These are phyloP conservation scores for Pipistrellus nathusii DNA, from an alignment of 2,797 vertebrate species.

Conservation along the genomic window DNA sequence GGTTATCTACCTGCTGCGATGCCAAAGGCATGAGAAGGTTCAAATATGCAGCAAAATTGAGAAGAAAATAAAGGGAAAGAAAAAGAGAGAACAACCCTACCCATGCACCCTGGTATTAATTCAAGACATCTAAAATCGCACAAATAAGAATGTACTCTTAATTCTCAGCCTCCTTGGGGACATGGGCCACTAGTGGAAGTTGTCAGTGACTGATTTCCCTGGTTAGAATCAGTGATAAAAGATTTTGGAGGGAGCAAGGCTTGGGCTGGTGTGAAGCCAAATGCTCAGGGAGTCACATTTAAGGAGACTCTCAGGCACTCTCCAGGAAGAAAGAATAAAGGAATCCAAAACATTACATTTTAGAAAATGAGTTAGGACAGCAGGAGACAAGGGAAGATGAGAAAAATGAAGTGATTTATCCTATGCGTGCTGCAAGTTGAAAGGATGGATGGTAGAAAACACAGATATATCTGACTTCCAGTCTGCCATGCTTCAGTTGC, in stretches of 20 bases:
- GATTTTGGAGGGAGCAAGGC: neutral
- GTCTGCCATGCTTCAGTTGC: no score
- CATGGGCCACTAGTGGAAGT: neutral
- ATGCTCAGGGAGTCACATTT: neutral
- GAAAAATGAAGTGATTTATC: neutral
- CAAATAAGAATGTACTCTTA: neutral
- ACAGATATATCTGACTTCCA: neutral
- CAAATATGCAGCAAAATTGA: neutral
- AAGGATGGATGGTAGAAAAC: neutral
- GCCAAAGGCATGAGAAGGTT: neutral
- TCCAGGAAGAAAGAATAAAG: neutral
- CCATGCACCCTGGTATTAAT: neutral
- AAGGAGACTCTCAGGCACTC: neutral
- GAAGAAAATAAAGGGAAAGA: neutral
- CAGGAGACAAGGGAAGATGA: neutral
- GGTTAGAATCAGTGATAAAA: neutral
- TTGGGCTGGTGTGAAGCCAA: accelerated
- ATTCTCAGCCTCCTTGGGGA: neutral
- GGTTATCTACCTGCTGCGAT: neutral
- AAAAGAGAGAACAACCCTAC: neutral
- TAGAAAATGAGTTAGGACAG: neutral
- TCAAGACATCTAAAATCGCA: neutral
- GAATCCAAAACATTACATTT: neutral
- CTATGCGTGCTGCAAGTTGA: neutral
- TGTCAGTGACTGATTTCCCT: no score